Conservation (phyloP, 1,140 invertebrate species). For the Temnothorax curvispinosus region DNA sequence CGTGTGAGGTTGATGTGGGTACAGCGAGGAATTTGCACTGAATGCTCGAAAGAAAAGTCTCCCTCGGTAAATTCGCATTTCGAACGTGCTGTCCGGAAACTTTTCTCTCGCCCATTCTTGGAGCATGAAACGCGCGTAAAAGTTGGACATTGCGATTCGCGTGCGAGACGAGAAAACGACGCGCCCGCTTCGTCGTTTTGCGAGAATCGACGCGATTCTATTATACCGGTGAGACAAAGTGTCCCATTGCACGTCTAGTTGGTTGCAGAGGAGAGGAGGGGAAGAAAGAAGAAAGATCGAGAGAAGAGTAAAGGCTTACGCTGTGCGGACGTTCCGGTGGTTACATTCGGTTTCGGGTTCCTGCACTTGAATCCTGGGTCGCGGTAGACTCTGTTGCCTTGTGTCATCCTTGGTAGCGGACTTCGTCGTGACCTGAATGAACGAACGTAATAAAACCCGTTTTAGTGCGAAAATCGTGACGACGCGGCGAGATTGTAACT, state of each 20-base stretch:
- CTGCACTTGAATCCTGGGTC: slow-evolving; percentile 66
- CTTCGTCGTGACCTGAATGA: slow-evolving; percentile 58
- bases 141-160: background rate
- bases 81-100: background rate
- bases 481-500: background rate
- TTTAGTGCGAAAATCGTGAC: background rate
- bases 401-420: slow-evolving; percentile 32
- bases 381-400: slow-evolving; percentile 27
- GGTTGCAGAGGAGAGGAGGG: too few relatives aligned
- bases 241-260: background rate
- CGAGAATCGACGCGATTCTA: background rate
- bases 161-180: background rate
- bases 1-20: background rate
- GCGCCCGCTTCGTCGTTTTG: background rate
- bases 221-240: background rate
- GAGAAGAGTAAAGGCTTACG: slow-evolving; percentile 68
- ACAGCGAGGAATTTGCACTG: background rate
- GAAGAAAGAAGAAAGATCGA: slow-evolving; percentile 31
- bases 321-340: slow-evolving; percentile 36
- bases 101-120: background rate
- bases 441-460: slow-evolving; percentile 26
- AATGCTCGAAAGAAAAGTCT: background rate
- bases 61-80: background rate
- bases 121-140: background rate
- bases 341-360: slow-evolving; percentile 58